A percentile compares a stretch with the other conserved stretches of the same genome.
These are phyloP conservation scores for Hippocampus kuda DNA, from an alignment of 2,797 vertebrate species.

Conservation along the genomic window DNA sequence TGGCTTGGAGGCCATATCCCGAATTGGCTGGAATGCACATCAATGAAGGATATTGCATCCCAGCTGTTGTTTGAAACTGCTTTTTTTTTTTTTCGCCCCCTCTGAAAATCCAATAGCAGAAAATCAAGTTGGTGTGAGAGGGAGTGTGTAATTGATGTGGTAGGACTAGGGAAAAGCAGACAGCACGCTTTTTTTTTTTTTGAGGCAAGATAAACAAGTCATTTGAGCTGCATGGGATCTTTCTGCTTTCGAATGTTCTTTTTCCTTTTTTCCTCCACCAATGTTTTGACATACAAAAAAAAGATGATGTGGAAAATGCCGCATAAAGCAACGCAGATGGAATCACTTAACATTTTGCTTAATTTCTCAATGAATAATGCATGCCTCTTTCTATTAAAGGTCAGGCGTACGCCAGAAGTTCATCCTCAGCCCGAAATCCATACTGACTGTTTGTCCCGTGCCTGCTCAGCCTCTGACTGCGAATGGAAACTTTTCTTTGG, in stretches of 20 bases:
- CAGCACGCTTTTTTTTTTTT: not conserved
- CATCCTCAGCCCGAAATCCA: not conserved
- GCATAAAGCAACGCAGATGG: slow-evolving; percentile 4
- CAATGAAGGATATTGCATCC: slow-evolving; percentile 32
- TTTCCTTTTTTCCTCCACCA: not conserved
- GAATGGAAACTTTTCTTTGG: not conserved
- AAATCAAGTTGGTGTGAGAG: slow-evolving; percentile 41
- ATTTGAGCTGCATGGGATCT: not conserved
- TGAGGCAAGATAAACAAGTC: not conserved
- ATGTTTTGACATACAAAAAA: not conserved
- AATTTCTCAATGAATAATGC: slow-evolving; percentile 13
- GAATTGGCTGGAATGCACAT: slow-evolving; percentile 25
- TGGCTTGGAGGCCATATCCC: not conserved
- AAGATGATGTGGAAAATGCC: not conserved
- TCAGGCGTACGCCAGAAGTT: not conserved
- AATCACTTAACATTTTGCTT: slow-evolving; percentile 27
- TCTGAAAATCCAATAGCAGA: slow-evolving; percentile 39
- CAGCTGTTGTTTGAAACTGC: slow-evolving; percentile 33
- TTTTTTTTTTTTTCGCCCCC: slow-evolving; percentile 12
- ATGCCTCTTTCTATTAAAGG: not conserved
- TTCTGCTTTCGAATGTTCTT: not conserved
- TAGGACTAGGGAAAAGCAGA: slow-evolving; percentile 23
- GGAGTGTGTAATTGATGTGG: slow-evolving; percentile 55
- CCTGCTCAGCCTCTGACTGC: not conserved
- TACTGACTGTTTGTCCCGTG: not conserved